phyloP scores from a whole-genome alignment of 2,797 vertebrate genomes.

The Denticeps clupeoides region DNA sequence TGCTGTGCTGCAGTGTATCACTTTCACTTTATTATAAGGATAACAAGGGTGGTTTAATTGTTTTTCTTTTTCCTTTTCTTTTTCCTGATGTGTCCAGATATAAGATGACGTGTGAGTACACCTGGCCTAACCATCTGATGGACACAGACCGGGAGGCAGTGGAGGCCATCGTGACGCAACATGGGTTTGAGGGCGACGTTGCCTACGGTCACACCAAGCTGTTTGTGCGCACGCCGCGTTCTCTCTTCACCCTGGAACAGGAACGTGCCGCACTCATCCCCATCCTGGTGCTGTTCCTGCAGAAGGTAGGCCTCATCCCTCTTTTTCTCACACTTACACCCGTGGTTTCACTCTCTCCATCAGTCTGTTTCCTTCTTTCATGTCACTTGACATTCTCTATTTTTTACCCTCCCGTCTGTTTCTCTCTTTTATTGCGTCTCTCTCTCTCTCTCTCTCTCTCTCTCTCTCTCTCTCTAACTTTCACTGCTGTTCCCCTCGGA shows the following conservation, averaged over 20 bases:
- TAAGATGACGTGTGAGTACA: conserved; percentile 95
- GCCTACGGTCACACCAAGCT: conserved; percentile 80
- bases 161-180: conserved; percentile 72
- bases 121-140: conserved; percentile 92
- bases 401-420: neutral
- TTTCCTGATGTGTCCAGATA: no score
- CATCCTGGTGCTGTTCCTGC: conserved; percentile 83
- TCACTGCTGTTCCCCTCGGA: neutral
- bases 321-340: no score
- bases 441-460: neutral
- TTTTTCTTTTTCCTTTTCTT: no score
- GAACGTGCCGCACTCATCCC: conserved; percentile 73
- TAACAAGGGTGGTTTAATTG: no score
- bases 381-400: neutral
- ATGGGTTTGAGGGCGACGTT: conserved; percentile 74
- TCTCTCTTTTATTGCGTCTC: neutral
- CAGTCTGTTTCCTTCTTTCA: neutral
- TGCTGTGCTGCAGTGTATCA: no score
- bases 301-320: conserved; percentile 68
- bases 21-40: no score
- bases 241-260: conserved; percentile 74
- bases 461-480: neutral
- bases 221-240: conserved; percentile 77
- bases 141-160: conserved; percentile 67
- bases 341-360: no score